Base-by-base conservation (phyloP, 2,113 vertebrate genomes). In the Mellivora capensis region DNA sequence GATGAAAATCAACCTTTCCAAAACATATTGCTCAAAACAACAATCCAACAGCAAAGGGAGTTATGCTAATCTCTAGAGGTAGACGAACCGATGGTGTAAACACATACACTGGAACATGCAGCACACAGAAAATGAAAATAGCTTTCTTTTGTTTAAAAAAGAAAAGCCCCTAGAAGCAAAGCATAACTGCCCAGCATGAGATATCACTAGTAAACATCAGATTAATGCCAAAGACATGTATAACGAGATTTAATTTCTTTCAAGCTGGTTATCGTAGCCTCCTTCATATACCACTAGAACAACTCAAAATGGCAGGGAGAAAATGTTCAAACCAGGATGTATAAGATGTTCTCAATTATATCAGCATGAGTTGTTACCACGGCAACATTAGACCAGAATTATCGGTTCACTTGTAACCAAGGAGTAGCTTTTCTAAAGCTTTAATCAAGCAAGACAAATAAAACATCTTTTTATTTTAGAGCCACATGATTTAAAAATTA, bases 261-360 rank as follows among this genome's bases (percentile, higher is more conserved):
- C 97, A 94, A 82, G 98, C 98, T 98, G 97, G 98, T 96, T 97
- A 96, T 14, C 77, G 96, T 97, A 98, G 98, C 97, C 98, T 99
- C 88, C 88, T 97, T 94, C 95, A 98, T 98, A 98, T 97, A 98
- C 98, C 98, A 98, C 97, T 97, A 98, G 94, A 98, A 98, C 98
- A 98, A 98, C 98, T 98, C 98, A 99, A 99, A 99, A 99, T 99
- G 98, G 99, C 98, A 99, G 98, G 97, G 98, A 97, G 98, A 96
- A 98, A 98, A 98, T 97, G 98, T 97, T 98, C 98, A 94, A 99
- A 99, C 98, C 98, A 99, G 98, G 98, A 99, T 99, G 98, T 98
- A 99, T 99, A 99, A 98, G 98, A 99, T 99, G 98, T 98, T 99
- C 98, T 99, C 98, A 98, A 98, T 99, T 99, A 98, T 99, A 99